Conservation (phyloP, 1,140 invertebrate genomes). For the Dysdera silvatica region DNA sequence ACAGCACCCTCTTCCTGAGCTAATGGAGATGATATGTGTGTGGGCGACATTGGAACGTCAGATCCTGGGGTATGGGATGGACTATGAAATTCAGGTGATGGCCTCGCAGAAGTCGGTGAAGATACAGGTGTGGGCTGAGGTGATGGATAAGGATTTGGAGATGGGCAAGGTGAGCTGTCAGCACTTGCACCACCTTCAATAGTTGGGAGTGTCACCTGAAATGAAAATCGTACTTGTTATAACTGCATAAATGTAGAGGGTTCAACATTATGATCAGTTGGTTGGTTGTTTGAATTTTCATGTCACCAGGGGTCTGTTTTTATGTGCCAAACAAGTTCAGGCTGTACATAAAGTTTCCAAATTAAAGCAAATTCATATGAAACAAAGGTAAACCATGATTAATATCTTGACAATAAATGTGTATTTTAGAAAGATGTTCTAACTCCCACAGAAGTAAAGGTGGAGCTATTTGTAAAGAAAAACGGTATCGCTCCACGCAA, state of each 20-base stretch:
- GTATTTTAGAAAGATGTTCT: too few relatives aligned
- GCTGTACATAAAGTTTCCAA: too few relatives aligned
- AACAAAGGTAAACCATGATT: too few relatives aligned
- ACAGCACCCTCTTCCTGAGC: conserved; percentile 3
- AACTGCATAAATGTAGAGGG: not conserved
- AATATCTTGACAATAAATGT: too few relatives aligned
- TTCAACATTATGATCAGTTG: not conserved
- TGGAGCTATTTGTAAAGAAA: too few relatives aligned
- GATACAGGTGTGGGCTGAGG: conserved; percentile 13
- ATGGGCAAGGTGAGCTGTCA: conserved; percentile 30
- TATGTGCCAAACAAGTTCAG: too few relatives aligned
- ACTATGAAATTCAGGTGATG: not conserved
- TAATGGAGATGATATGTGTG: conserved; percentile 18
- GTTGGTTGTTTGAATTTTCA: not conserved
- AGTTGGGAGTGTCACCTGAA: conserved; percentile 28
- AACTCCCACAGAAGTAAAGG: too few relatives aligned
- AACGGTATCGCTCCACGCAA: too few relatives aligned
- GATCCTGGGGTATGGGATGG: not conserved
- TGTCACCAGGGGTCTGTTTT: not conserved
- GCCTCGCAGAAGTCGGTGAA: conserved; percentile 15
- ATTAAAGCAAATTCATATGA: too few relatives aligned
- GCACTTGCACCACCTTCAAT: conserved; percentile 30
- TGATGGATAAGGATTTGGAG: conserved; percentile 14
- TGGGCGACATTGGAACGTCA: conserved; percentile 1
- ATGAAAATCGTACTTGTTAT: not conserved